Evolutionary conservation across 1,140 invertebrate genomes (phyloP), one percentile per base, ranked within the genome.

Genomic region (Polypedilum vanderplanki): DNA sequence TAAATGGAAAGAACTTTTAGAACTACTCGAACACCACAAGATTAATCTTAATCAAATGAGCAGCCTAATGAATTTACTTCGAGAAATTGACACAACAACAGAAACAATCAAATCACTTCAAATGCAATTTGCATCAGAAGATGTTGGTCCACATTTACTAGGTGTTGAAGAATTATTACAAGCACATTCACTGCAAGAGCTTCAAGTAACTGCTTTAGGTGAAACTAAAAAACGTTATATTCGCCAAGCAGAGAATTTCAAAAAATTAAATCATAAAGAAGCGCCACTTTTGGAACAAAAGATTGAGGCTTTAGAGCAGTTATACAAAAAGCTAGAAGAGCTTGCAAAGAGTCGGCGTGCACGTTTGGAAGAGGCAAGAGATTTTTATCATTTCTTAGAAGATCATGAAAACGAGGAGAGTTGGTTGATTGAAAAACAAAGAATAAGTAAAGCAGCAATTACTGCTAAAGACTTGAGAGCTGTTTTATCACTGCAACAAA

Each of bases 301-400:
- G 75, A 80, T 96, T 0, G 85, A 88, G 3, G 87, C 88, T 73
- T 83, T 96, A 17, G 91, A 94, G 78, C 84, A 87, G 74, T 88
- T 90, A 20, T 91, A 91, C 77, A 86, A 90, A 40, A 87, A 89
- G 85, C 3, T 46, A 74, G 17, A 57, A 18, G 41, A 73, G 65
- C 85, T 91, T 65, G 91, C 90, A 57, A 90, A 91, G 76, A 89
- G 91, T 75, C 87, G 96, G 17, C 90, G 94, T 75, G 88, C 88
- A 0, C 87, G 91, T 7, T 84, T 99, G 10, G 94, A 98, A 81
- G 94, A 97, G 77, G 95, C 95, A 0, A 87, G 95, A 76, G 93
- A 95, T 79, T 95, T 96, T 79, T 98, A 93, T 82, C 95, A 98
- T 81, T 98, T 99, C 83, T 85, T 98, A 74, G 91, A 95, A 87